Evolutionary conservation across 2,888 invertebrate species (phyloP).

Genomic region (Hetaerina titia): DNA sequence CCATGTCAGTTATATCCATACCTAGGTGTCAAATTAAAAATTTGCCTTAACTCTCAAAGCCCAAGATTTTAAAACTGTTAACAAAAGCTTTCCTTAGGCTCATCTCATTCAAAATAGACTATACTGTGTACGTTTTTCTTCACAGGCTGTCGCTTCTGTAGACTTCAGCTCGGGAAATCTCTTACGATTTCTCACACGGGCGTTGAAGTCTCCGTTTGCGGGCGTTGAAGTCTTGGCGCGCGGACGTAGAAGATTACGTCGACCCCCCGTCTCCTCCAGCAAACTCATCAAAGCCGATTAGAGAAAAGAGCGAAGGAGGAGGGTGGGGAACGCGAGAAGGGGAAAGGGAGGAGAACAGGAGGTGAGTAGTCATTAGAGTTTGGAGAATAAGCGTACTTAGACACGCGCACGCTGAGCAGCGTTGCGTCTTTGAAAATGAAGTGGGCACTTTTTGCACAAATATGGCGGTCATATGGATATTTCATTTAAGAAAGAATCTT

Average conservation of each 20-base stretch:
- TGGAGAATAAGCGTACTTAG: background rate
- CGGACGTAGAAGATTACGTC: too few species aligned
- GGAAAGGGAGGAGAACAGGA: conserved; percentile 19
- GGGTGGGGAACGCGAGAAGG: background rate
- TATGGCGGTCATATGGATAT: conserved; percentile 51
- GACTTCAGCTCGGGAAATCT: conserved; percentile 3
- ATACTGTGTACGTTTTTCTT: background rate
- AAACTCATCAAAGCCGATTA: background rate
- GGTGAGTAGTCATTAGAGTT: conserved; percentile 60
- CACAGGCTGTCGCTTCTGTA: background rate
- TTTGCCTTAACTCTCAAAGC: too few species aligned
- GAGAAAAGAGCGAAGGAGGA: background rate
- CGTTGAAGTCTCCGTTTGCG: background rate
- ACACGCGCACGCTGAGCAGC: background rate
- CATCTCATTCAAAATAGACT: too few species aligned
- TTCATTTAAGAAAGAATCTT: background rate
- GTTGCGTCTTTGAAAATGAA: conserved; percentile 9
- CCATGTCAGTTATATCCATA: too few species aligned
- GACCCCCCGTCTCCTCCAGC: background rate
- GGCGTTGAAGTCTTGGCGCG: background rate
- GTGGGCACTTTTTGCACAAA: conserved; percentile 32
- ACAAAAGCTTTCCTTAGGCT: too few species aligned
- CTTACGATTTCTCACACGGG: background rate
- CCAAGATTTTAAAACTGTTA: too few species aligned
- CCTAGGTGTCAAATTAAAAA: too few species aligned